phyloP scores from a whole-genome alignment of 1,140 invertebrate genomes.

The Theocolax elegans region DNA sequence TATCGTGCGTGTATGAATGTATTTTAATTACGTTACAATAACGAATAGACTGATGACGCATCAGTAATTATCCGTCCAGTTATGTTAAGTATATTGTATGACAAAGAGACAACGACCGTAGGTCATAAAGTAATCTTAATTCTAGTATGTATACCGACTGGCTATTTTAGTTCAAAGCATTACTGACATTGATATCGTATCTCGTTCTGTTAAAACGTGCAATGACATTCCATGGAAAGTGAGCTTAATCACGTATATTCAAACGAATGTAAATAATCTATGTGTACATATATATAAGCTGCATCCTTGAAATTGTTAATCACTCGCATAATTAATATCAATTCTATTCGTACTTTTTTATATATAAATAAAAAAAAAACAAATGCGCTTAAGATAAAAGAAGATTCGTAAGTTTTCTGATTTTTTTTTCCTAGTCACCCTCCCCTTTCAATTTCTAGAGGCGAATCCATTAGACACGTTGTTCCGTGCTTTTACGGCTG shows the following conservation, averaged over 20 bases:
- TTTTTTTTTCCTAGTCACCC: neutral
- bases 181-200: too few species aligned
- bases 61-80: conserved; percentile 31
- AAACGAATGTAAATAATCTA: conserved; percentile 29
- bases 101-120: neutral
- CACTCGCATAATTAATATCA: neutral
- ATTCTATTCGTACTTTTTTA: conserved; percentile 2
- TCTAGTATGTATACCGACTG: neutral
- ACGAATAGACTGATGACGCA: conserved; percentile 17
- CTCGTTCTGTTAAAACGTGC: neutral
- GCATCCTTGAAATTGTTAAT: conserved; percentile 3
- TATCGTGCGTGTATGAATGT: too few species aligned
- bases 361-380: neutral
- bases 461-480: conserved; percentile 37
- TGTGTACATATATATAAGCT: conserved; percentile 16
- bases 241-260: too few species aligned
- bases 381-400: conserved; percentile 12
- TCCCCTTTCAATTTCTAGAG: conserved; percentile 31
- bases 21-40: conserved; percentile 1
- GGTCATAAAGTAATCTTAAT: neutral
- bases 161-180: too few species aligned
- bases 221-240: neutral
- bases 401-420: too few species aligned
- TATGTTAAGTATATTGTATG: conserved; percentile 10
- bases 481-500: conserved; percentile 37